Evolutionary conservation across 2,113 vertebrate species (phyloP), one percentile per base, ranked within the genome.

Genomic region (Macquaria ambigua): DNA sequence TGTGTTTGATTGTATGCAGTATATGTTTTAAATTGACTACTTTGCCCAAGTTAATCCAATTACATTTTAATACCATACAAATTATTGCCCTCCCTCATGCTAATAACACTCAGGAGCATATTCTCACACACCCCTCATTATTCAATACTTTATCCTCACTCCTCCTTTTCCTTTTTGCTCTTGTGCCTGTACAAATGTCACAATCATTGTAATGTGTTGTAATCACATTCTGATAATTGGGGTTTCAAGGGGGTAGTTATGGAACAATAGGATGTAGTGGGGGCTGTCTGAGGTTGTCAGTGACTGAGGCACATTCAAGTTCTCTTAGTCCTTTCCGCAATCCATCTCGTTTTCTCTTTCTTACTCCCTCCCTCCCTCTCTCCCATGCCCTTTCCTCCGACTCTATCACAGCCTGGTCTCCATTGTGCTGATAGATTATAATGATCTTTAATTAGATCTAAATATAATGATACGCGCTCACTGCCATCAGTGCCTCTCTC

Each of bases 361-460:
- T 53, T 20, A 48, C 83, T 77, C 80, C 12, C 67, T 72, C 43
- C 43, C 43, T 77, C 73, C 46, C 69, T 72, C 77, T 78, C 86
- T 56, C 52, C 34, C 4, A 28, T 74, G 53, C 58, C 86, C 80
- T 55, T 82, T 83, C 67, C 66, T 72, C 73, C 15, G 82, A 82
- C 86, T 88, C 84, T 70, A 90, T 90, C 86, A 90, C 85, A 81
- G 85, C 81, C 85, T 66, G 81, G 84, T 85, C 84, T 86, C 87
- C 88, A 88, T 87, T 84, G 88, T 88, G 90, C 90, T 93, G 91
- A 94, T 93, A 93, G 90, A 94, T 93, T 94, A 90, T 93, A 94
- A 94, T 94, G 93, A 94, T 91, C 90, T 92, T 92, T 94, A 94
- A 94, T 94, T 94, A 93, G 90, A 90, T 94, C 94, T 94, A 94